Base-by-base conservation (phyloP, 2,888 invertebrate genomes). In the Heliothis peltigera region DNA sequence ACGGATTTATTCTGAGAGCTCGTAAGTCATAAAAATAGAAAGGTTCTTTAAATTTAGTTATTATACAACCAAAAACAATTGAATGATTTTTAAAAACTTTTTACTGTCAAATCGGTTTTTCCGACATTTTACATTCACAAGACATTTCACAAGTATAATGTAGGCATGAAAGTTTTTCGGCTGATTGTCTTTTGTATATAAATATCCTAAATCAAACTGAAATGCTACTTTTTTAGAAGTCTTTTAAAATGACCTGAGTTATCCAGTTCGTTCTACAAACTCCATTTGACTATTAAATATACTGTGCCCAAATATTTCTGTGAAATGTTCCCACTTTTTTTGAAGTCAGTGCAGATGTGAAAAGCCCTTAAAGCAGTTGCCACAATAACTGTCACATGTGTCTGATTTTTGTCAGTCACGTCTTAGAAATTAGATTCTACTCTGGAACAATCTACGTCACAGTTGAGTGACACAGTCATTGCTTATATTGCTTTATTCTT, bases 1-100 rank as follows among this genome's bases (percentile, higher is more conserved):
- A 94, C 51, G 91, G 90, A 61, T 94, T 96, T 91, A 44, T 89
- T 81, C 7, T 85, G 83, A 72, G 91, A 88, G 53, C 92, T 88
- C 70, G 90, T 95, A 79, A 87, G 90, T 86, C 1, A 10, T 32
- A 22, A 10, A 32, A 0, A 15, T 22, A 6, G 62, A 18, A 12
- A 42, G 0, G n/a, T 15, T n/a, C 4, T 25, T 25, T 25, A 25
- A 25, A 25, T 25, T 2, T 7, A 4, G 7, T n/a, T n/a, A n/a
- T n/a, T n/a, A n/a, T n/a, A n/a, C n/a, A n/a, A n/a, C n/a, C n/a
- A n/a, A n/a, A n/a, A n/a, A n/a, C n/a, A n/a, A n/a, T n/a, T n/a
- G n/a, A n/a, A n/a, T n/a, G n/a, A n/a, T n/a, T n/a, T n/a, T n/a
- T n/a, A n/a, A n/a, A n/a, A n/a, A n/a, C n/a, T n/a, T n/a, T n/a